Evolutionary conservation across 64 coral and sea anemone species (phyloP), one percentile per base, ranked within the genome.

Genomic region (Porites australiensis): DNA sequence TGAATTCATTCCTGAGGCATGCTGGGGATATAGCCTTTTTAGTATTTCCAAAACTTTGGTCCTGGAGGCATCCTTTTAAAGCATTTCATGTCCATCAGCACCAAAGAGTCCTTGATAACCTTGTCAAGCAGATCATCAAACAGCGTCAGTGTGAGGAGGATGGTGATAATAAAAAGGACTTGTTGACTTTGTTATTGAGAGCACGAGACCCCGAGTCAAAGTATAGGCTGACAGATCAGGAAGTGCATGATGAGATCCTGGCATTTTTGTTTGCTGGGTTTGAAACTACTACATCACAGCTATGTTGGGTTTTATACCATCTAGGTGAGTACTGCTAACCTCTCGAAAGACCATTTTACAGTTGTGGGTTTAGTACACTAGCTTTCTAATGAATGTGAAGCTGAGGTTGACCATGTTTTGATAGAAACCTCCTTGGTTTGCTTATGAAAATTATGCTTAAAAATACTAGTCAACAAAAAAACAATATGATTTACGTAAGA

Each of bases 1-100:
- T 58, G 10, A 82, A 82, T 23, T 59, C 77, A 16, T 82, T 59
- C 60, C 54, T 82, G 78, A 43, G 43, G 13, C 37, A 82, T 82
- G 78, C 78, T 59, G 78, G 53, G 22, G 78, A 82, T 82, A 16
- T 82, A 37, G 78, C 51, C 13, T 60, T 82, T 20, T 62, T 82
- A 22, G 78, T 47, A 9, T 4, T 82, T 20, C 78, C 78, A 59
- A 59, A 8, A 20, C 22, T 59, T 13, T 82, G 78, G 78, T 21
- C 53, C 15, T 53, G 48, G 22, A 59, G 58, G 78, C 54, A 82
- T 82, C 78, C 78, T 6, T 58, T 82, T n/a, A 82, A 82, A 59
- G 53, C 53, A 59, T 44, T 79, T 7, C 44, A 43, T 22, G 20
- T 59, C 54, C 37, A 55, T 27, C n/a, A 44, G 19, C 78, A 59